phyloP scores from a whole-genome alignment of 1,140 invertebrate species.

The Gyrodactylus salaris region DNA sequence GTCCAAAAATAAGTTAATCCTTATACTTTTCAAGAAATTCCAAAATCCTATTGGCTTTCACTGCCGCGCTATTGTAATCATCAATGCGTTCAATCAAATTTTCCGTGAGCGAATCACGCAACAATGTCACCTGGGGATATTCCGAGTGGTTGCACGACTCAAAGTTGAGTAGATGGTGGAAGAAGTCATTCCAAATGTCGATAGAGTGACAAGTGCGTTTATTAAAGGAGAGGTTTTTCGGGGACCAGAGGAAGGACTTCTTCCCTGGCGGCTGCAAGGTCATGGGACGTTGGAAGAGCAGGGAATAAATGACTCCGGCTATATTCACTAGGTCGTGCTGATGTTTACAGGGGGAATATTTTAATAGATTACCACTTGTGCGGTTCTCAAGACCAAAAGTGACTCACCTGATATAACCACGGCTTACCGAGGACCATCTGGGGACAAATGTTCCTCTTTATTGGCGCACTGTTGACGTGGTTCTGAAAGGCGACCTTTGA shows the following conservation, averaged over 20 bases:
- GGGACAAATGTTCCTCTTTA: not conserved
- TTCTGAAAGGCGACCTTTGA: not conserved
- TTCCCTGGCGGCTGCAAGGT: not conserved
- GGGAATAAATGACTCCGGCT: not conserved
- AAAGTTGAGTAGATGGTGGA: not conserved
- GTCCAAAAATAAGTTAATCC: too few species aligned
- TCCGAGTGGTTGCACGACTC: not conserved
- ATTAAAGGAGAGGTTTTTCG: not conserved
- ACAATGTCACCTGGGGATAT: not conserved
- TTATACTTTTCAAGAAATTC: not conserved
- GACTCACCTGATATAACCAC: too few species aligned
- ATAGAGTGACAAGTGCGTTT: not conserved
- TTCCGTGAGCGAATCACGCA: not conserved
- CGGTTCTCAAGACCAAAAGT: too few species aligned
- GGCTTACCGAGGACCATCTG: not conserved
- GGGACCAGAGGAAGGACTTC: not conserved
- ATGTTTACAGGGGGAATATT: too few species aligned
- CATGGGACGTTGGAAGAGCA: not conserved
- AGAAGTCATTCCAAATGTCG: not conserved
- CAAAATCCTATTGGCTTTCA: not conserved
- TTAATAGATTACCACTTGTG: too few species aligned
- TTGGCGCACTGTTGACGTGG: not conserved
- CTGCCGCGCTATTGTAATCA: not conserved
- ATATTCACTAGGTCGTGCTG: not conserved
- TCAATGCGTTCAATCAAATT: not conserved